Evolutionary conservation across 2,888 invertebrate genomes (phyloP).

Genomic region (Melieria crassipennis): DNA sequence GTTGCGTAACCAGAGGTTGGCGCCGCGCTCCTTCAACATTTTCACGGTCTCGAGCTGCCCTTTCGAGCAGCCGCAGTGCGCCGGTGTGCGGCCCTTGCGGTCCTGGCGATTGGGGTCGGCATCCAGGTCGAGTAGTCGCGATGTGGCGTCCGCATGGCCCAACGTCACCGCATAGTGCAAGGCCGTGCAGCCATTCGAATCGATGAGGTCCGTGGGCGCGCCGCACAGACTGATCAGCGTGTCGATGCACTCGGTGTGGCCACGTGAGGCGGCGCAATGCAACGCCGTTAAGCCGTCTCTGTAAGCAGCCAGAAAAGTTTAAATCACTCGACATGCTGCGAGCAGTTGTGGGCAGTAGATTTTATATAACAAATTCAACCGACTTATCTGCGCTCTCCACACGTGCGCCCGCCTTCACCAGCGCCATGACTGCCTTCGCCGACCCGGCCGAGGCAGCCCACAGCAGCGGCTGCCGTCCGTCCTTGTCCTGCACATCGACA

Average conservation of each 20-base stretch:
- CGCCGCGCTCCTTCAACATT: conserved; percentile 76
- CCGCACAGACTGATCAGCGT: conserved; percentile 88
- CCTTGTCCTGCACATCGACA: conserved; percentile 88
- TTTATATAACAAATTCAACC: conserved; percentile 35
- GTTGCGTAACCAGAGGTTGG: conserved; percentile 91
- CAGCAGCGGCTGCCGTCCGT: conserved; percentile 91
- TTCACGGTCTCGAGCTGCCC: conserved; percentile 91
- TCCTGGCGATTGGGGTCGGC: conserved; percentile 94
- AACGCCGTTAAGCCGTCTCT: conserved; percentile 95
- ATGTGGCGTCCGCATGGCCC: conserved; percentile 94
- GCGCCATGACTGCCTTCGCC: conserved; percentile 86
- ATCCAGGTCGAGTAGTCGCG: conserved; percentile 86
- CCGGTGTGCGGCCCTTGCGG: conserved; percentile 89
- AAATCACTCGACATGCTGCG: not conserved
- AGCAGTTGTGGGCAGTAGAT: not conserved
- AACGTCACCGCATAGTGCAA: conserved; percentile 96
- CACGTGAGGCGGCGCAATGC: conserved; percentile 96
- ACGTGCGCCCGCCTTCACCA: conserved; percentile 87
- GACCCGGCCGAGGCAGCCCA: conserved; percentile 99
- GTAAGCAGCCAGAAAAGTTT: conserved; percentile 48
- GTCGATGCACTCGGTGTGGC: conserved; percentile 92
- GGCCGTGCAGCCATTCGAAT: conserved; percentile 95
- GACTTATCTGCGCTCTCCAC: conserved; percentile 84
- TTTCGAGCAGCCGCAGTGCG: conserved; percentile 95
- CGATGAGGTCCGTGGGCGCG: conserved; percentile 87